Percentiles rank a stretch among this genome's conserved stretches.
Evolutionary conservation across 2,888 invertebrate genomes (phyloP).

Genomic region (Schizotus pectinicornis): DNA sequence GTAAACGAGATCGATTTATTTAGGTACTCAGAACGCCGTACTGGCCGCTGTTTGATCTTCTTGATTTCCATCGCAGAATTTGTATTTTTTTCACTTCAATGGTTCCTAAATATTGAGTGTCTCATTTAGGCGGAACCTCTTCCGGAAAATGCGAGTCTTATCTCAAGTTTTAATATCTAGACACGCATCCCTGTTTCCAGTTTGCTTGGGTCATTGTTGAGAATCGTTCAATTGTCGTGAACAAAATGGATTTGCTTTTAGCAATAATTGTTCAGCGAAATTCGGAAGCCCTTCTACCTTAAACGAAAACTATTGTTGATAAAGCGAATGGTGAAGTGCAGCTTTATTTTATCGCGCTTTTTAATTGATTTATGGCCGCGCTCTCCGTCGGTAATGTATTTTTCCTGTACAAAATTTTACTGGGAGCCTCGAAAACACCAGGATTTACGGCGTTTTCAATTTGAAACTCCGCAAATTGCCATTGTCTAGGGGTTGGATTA

Average conservation of each 20-base stretch:
- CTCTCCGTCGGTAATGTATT: constrained; percentile 8
- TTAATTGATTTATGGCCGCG: constrained; percentile 18
- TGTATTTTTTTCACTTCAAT: constrained; percentile 1
- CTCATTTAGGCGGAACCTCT: background rate
- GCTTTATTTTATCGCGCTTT: background rate
- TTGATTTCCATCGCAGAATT: constrained; percentile 10
- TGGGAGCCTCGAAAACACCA: background rate
- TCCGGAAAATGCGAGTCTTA: no score
- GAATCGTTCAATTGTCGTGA: no score
- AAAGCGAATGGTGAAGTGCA: no score
- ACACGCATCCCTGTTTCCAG: no score
- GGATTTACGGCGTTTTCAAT: no score
- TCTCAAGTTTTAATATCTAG: no score
- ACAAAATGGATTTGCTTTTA: no score
- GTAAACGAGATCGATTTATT: constrained; percentile 10
- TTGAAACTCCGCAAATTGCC: no score
- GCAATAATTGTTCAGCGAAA: no score
- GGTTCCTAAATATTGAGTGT: background rate
- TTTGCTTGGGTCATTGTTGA: no score
- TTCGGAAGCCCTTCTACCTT: no score
- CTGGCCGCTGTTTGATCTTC: constrained; percentile 10
- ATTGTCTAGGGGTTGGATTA: constrained; percentile 3
- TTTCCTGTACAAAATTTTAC: constrained; percentile 11
- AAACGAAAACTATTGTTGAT: no score
- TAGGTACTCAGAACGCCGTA: background rate